These are phyloP conservation scores for Nannospalax galili DNA, from an alignment of 2,113 vertebrate species.

Conservation along the genomic window DNA sequence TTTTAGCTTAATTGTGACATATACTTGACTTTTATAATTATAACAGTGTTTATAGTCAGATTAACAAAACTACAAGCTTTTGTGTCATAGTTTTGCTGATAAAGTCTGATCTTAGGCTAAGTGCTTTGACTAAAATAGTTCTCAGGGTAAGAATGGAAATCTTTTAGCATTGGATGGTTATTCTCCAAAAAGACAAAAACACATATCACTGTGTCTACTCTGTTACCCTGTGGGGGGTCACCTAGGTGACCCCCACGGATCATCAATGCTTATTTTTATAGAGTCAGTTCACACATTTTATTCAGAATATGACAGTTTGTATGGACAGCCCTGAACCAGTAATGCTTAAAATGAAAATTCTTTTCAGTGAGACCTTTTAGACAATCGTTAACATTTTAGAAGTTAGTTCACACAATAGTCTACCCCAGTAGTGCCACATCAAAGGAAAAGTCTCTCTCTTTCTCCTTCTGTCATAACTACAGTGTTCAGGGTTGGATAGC, in stretches of 20 bases:
- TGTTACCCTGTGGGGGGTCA: background rate
- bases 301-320: background rate
- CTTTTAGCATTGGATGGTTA: background rate
- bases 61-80: background rate
- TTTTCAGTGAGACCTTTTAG: background rate
- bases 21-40: background rate
- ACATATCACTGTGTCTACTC: background rate
- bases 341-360: background rate
- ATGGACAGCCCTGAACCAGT: background rate
- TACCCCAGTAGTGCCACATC: background rate
- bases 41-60: background rate
- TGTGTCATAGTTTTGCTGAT: background rate
- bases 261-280: background rate
- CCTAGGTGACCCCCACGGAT: background rate
- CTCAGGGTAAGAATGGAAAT: background rate
- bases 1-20: background rate
- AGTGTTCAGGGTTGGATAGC: background rate
- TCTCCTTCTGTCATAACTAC: background rate
- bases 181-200: background rate
- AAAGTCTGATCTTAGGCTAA: background rate
- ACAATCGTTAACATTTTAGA: background rate
- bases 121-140: constrained; percentile 14
- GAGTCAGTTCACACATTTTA: background rate
- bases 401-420: background rate
- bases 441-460: background rate